These are phyloP conservation scores for Calycopis cecrops DNA, from an alignment of 1,140 invertebrate genomes.

Conservation along the genomic window DNA sequence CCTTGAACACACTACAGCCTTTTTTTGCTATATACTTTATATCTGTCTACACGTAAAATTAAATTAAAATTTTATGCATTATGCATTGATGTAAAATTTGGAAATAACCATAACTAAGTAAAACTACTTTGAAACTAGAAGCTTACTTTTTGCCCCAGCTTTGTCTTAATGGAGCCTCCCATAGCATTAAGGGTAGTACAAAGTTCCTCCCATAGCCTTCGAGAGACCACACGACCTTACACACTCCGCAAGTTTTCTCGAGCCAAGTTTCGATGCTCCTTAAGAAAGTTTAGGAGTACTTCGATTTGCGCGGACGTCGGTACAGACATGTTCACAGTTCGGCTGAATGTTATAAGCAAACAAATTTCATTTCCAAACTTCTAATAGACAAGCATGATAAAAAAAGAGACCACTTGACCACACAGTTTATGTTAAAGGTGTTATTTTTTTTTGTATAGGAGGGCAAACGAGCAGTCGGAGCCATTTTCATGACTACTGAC, in stretches of 20 bases:
- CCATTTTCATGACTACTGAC: too few relatives aligned
- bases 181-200: background rate
- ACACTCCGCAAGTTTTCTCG: background rate
- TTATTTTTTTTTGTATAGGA: too few relatives aligned
- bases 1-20: conserved; percentile 1
- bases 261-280: background rate
- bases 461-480: too few relatives aligned
- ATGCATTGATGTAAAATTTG: too few relatives aligned
- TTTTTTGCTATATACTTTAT: conserved; percentile 17
- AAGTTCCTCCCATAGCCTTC: background rate
- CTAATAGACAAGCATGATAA: too few relatives aligned
- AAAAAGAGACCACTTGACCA: too few relatives aligned
- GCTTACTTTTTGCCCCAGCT: conserved; percentile 1
- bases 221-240: background rate
- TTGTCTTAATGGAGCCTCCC: background rate
- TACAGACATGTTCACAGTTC: too few relatives aligned
- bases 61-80: too few relatives aligned
- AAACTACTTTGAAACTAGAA: background rate
- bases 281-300: background rate
- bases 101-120: background rate
- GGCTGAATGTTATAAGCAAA: too few relatives aligned
- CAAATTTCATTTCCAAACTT: too few relatives aligned
- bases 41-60: conserved; percentile 13
- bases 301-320: background rate
- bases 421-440: too few relatives aligned